Conservation (phyloP, 1,140 invertebrate species). For the Rhyacophila brunnea region DNA sequence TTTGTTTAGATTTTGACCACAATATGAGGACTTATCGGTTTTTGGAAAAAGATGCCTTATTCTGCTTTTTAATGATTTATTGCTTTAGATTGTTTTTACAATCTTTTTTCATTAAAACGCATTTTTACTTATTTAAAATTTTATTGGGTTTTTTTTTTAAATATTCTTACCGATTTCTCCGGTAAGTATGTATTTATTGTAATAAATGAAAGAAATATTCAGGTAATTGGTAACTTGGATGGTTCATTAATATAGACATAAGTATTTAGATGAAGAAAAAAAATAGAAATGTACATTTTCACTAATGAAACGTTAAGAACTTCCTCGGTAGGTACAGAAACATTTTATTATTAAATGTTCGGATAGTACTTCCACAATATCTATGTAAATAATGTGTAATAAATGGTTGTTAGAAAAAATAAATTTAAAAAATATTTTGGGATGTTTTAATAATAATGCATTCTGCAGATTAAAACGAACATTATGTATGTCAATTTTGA, state of each 20-base stretch:
- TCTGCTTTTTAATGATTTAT: too few species aligned
- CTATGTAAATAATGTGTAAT: conserved; percentile 26
- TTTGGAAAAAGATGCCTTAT: too few species aligned
- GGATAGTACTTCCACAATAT: conserved; percentile 11
- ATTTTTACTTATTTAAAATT: too few species aligned
- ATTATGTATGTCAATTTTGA: conserved; percentile 1
- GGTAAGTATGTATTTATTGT: not conserved
- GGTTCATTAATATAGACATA: not conserved
- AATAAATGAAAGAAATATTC: not conserved
- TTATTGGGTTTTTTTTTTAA: too few species aligned
- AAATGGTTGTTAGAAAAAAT: conserved; percentile 25
- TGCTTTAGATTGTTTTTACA: too few species aligned
- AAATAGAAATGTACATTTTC: not conserved
- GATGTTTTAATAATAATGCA: conserved; percentile 14
- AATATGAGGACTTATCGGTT: too few species aligned
- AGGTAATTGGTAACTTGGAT: not conserved
- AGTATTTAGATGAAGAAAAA: not conserved
- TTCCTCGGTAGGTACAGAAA: not conserved
- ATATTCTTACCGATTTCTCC: too few species aligned
- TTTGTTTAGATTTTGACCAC: too few species aligned
- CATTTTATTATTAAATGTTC: not conserved
- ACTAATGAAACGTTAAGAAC: too few species aligned
- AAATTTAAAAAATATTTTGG: conserved; percentile 21
- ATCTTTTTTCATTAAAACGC: too few species aligned
- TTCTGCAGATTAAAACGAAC: not conserved